Evolutionary conservation across 2,113 vertebrate species (phyloP), one percentile per base, ranked within the genome.

Genomic region (Lycaon pictus): DNA sequence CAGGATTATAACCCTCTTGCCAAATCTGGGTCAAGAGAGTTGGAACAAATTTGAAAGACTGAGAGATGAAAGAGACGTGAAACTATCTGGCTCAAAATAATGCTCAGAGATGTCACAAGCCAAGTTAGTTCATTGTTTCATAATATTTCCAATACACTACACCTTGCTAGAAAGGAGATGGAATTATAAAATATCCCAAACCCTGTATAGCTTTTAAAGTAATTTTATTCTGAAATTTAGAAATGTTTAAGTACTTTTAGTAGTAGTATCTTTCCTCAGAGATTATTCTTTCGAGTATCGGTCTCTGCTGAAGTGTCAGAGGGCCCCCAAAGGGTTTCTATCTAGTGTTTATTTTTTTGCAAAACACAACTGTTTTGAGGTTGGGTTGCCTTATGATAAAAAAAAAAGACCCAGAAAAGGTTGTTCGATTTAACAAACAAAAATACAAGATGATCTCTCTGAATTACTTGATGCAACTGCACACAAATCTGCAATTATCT

Each of bases 141-240:
- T 89, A 94, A 67, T 48, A 94, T 53, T 92, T 89, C 37, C 67
- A 90, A 86, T 11, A 29, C 29, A 90, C 5, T 65, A 43, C 17
- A 53, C 17, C 35, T 67, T 86, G 13, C 27, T 76, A 80, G 27
- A 77, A 93, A 82, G 43, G 29, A 63, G 25, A 86, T 53, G 32
- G 69, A 71, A 71, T 76, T 79, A 62, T 65, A 77, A 86, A 53
- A 76, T 58, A 92, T 19, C 90, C 67, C 19, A 95, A 90, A 96
- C 79, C 81, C 35, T 58, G 11, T 23, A 72, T n/a, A 29, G n/a
- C 27, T 87, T 95, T 93, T 95, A 62, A 87, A 88, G 12, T 60
- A 72, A 71, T 55, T 96, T 96, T 87, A 90, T 37, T 93, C 43
- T 65, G 35, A 93, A 97, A 27, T 79, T 91, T 84, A 82, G 11